phyloP scores from a whole-genome alignment of 2,113 vertebrate genomes.

The Ptyas mucosa region DNA sequence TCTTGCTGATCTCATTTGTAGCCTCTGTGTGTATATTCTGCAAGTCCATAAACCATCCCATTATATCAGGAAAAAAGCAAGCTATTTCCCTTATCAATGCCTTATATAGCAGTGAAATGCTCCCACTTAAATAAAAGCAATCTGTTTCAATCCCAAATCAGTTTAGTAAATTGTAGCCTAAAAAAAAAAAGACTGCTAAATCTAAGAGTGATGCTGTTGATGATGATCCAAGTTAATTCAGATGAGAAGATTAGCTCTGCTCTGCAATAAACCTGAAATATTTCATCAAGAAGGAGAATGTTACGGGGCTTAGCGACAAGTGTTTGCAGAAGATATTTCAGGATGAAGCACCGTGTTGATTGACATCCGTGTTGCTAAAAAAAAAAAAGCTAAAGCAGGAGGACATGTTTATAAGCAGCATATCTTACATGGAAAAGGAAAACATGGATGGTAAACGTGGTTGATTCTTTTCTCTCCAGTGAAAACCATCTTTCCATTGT shows the following conservation, averaged over 20 bases:
- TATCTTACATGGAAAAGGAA: not conserved
- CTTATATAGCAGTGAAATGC: not conserved
- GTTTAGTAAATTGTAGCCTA: not conserved
- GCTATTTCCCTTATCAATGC: not conserved
- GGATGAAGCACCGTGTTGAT: not conserved
- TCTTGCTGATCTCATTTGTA: not conserved
- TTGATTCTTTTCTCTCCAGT: not conserved
- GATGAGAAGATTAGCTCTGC: not conserved
- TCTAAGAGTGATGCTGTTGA: not conserved
- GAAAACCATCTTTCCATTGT: not conserved
- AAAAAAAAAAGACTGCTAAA: not conserved
- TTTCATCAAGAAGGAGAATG: not conserved
- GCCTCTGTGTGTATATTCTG: not conserved
- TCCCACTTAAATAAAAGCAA: not conserved
- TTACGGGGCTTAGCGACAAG: not conserved
- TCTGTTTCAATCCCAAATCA: not conserved
- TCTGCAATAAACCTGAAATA: constrained; percentile 10
- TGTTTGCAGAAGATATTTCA: not conserved
- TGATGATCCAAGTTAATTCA: constrained; percentile 6
- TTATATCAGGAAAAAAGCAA: not conserved
- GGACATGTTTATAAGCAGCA: not conserved
- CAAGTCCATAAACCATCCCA: not conserved
- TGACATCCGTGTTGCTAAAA: not conserved
- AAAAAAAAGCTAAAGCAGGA: not conserved
- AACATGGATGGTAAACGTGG: not conserved